These are phyloP conservation scores for Sebastes wilsoni DNA, from an alignment of 2,797 vertebrate species.

Conservation along the genomic window DNA sequence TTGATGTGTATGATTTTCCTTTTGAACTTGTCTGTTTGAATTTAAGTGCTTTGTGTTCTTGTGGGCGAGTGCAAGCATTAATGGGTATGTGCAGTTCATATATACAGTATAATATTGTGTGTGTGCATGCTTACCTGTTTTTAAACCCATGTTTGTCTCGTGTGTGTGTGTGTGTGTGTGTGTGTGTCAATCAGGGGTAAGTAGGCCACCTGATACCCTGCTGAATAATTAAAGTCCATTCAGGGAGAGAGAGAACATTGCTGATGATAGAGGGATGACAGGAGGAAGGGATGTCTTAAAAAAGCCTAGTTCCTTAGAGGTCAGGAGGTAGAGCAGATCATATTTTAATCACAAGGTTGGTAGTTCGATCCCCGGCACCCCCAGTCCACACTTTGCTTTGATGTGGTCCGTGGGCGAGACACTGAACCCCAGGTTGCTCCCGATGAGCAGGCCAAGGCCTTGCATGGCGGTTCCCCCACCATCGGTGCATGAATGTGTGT, in stretches of 20 bases:
- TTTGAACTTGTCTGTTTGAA: conserved; percentile 13
- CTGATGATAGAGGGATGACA: conserved; percentile 10
- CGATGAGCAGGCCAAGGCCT: not conserved
- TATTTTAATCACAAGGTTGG: not conserved
- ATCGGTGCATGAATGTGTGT: not conserved
- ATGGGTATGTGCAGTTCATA: not conserved
- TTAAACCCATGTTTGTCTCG: not conserved
- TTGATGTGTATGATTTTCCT: not conserved
- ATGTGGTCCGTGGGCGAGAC: not conserved
- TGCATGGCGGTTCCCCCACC: not conserved
- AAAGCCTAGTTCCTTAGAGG: not conserved
- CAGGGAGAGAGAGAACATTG: conserved; percentile 1
- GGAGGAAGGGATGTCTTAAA: not conserved
- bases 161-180: not conserved
- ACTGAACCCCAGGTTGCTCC: not conserved
- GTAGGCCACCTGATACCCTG: conserved; percentile 64
- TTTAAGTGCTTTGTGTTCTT: not conserved
- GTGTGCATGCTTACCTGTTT: not conserved
- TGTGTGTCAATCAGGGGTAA: conserved; percentile 34
- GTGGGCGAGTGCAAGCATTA: not conserved
- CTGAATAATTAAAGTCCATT: conserved; percentile 67
- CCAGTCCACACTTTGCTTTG: not conserved
- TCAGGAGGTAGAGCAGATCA: not conserved
- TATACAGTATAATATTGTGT: not conserved
- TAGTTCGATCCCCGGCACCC: not conserved